phyloP scores from a whole-genome alignment of 1,140 invertebrate genomes.

The Brachionus angularis region DNA sequence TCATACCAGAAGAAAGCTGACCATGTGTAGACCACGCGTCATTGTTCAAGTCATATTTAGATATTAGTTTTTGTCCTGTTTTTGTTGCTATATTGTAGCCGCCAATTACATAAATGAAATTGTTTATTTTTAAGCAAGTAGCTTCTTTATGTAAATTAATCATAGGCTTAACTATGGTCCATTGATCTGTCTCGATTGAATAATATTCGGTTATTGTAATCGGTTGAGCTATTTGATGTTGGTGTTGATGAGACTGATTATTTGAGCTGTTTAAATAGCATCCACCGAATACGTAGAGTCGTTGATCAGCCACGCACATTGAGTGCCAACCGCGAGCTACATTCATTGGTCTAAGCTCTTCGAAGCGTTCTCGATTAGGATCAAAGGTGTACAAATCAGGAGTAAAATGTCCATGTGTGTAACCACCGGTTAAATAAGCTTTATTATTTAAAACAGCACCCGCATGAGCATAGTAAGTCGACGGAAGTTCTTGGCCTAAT shows the following conservation, averaged over 20 bases:
- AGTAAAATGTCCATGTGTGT: conserved; percentile 57
- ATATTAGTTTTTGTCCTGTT: conserved; percentile 58
- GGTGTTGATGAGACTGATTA: conserved; percentile 53
- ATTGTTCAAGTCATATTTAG: conserved; percentile 54
- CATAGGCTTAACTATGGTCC: conserved; percentile 66
- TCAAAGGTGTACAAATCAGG: conserved; percentile 57
- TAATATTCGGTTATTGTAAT: conserved; percentile 69
- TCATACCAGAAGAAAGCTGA: conserved; percentile 54
- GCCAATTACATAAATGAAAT: conserved; percentile 56
- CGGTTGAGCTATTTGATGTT: conserved; percentile 61
- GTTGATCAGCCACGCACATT: conserved; percentile 63
- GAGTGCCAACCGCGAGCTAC: conserved; percentile 58
- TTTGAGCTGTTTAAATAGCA: conserved; percentile 66
- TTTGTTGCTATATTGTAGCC: conserved; percentile 59
- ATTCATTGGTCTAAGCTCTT: conserved; percentile 57
- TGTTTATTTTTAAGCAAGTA: conserved; percentile 54
- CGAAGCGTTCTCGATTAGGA: conserved; percentile 53
- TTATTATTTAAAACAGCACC: conserved; percentile 54
- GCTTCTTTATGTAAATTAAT: conserved; percentile 60
- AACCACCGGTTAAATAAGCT: conserved; percentile 56
- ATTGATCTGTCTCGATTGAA: conserved; percentile 64
- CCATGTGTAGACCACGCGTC: conserved; percentile 58
- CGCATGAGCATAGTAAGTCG: conserved; percentile 57
- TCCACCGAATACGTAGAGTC: conserved; percentile 70
- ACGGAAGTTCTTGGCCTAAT: conserved; percentile 53